Conservation (phyloP, 2,797 vertebrate genomes). For the Mionectes olivaceus region DNA sequence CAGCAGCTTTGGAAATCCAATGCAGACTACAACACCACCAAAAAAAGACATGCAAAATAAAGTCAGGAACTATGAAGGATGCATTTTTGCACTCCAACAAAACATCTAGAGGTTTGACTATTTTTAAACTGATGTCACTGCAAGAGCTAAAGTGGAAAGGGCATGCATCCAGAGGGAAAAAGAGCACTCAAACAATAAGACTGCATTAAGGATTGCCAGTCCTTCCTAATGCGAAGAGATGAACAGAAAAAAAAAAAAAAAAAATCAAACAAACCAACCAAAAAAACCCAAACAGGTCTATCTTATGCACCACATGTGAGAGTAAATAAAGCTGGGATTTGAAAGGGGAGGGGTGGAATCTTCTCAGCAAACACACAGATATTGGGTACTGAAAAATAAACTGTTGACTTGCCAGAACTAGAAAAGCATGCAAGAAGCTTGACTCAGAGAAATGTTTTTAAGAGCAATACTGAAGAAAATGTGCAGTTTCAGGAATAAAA, state of each 20-base stretch:
- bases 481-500: neutral
- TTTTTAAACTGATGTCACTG: neutral
- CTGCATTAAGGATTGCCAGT: neutral
- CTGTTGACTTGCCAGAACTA: neutral
- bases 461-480: neutral
- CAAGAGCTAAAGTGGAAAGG: neutral
- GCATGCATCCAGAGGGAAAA: neutral
- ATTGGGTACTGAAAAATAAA: neutral
- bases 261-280: too few relatives aligned
- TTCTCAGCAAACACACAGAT: neutral
- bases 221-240: neutral
- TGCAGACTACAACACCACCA: neutral
- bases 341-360: fast-evolving
- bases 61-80: neutral
- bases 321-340: neutral
- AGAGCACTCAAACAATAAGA: neutral
- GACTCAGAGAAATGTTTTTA: neutral
- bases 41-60: neutral
- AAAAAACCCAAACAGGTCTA: neutral
- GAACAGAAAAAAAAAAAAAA: neutral
- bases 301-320: neutral
- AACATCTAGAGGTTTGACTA: neutral
- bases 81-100: neutral
- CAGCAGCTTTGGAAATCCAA: neutral
- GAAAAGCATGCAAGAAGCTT: neutral